A percentile compares a stretch with the other conserved stretches of the same genome.
Conservation (phyloP, 2,113 vertebrate genomes). For the Cranoglanis bouderius region DNA sequence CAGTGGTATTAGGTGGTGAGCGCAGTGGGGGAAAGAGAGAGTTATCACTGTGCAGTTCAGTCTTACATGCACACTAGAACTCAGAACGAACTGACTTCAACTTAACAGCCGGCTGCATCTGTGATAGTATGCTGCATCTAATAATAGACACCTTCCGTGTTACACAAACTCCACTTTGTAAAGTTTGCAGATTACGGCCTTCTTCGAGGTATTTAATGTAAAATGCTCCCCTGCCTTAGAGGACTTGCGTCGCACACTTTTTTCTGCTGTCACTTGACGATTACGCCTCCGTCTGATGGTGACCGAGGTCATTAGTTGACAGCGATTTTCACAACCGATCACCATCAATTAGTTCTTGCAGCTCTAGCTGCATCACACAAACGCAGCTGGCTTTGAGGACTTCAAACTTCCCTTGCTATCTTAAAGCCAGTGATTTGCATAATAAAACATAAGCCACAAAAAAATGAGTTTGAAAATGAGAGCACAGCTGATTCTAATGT, state of each 20-base stretch:
- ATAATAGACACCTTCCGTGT: too few species aligned
- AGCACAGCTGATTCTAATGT: not conserved
- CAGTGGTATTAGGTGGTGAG: constrained; percentile 11
- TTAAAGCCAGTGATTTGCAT: constrained; percentile 9
- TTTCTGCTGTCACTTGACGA: too few species aligned
- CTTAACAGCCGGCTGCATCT: not conserved
- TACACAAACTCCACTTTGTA: too few species aligned
- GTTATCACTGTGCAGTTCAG: not conserved
- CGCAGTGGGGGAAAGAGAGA: not conserved
- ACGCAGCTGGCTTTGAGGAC: not conserved
- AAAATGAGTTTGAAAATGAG: not conserved
- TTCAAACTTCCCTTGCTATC: not conserved
- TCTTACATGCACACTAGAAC: not conserved
- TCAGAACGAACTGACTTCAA: constrained; percentile 6
- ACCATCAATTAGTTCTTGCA: too few species aligned
- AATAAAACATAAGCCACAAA: not conserved
- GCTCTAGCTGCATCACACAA: too few species aligned
- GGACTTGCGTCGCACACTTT: too few species aligned
- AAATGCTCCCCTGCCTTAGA: too few species aligned
- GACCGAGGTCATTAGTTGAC: too few species aligned
- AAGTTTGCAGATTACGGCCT: too few species aligned
- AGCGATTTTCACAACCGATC: too few species aligned
- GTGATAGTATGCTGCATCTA: not conserved
- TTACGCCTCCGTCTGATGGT: too few species aligned
- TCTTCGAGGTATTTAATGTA: too few species aligned